Evolutionary conservation across 2,797 vertebrate species (phyloP), one percentile per base, ranked within the genome.

Genomic region (Coracias cyanogaster): DNA sequence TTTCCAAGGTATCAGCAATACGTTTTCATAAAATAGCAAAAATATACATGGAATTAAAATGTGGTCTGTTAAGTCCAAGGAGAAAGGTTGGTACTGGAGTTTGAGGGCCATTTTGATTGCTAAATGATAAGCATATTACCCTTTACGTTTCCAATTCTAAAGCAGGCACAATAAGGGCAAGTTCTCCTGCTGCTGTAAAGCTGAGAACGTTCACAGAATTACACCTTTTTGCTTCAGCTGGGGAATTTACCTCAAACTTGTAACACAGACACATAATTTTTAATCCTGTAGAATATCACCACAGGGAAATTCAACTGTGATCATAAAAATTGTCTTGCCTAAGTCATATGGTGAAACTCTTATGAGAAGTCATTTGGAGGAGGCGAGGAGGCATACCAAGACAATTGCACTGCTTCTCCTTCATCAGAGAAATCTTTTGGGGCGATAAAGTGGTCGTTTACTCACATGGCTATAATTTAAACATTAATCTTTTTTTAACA

Each of bases 231-330:
- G 31, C 69, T 52, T 71, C 48, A 33, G 9, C 39, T 52, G 25
- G 21, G n/a, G 26, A 10, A n/a, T 45, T 61, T 70, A 41, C 19
- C 19, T 49, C 24, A 9, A 60, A 19, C 22, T 26, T 29, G 4
- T 49, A 65, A 41, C 0, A 3, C 22, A 46, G 43, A 7, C 11
- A 31, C 2, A 1, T 19, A 65, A 41, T 25, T 37, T 66, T 51
- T 62, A 66, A 41, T 61, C 39, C 45, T 48, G 28, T 45, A 60
- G 20, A 29, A 25, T 65, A 29, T 37, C 4, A 20, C 46, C 48
- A 37, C 19, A 48, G 46, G 24, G 24, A 62, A 37, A 7, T 52
- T 67, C 48, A 54, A 4, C 37, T 37, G 48, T n/a, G 26, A 43
- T 15, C 28, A n/a, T 37, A 43, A 41, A 58, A 61, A n/a, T 17